Evolutionary conservation across 2,113 vertebrate genomes (phyloP).

Genomic region (Girardinichthys multiradiatus): DNA sequence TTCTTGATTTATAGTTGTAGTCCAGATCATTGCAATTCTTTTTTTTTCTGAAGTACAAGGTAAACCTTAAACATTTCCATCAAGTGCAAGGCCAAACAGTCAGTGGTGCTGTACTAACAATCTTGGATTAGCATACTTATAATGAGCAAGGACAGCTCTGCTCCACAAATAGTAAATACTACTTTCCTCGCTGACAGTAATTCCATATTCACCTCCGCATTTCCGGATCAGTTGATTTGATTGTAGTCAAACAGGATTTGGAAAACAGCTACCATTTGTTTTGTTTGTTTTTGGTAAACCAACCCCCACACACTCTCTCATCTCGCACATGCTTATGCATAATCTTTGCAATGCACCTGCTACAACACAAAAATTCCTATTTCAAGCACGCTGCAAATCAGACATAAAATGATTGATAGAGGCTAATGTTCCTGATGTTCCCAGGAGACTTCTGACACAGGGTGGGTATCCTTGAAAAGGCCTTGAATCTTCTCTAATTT

Average conservation of each 20-base stretch:
- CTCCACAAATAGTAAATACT: constrained; percentile 41
- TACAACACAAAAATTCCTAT: background rate
- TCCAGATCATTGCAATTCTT: background rate
- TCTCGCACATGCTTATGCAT: background rate
- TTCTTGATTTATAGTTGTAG: background rate
- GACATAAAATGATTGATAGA: background rate
- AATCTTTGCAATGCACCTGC: background rate
- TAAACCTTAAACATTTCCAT: background rate
- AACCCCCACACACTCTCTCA: background rate
- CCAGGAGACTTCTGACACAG: constrained; percentile 8
- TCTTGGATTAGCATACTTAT: constrained; percentile 42
- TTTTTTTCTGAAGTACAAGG: background rate
- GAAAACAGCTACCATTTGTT: constrained; percentile 38
- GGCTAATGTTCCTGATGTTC: constrained; percentile 13
- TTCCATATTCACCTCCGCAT: constrained; percentile 35
- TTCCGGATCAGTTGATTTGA: constrained; percentile 48
- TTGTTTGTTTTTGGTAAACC: background rate
- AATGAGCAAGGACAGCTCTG: constrained; percentile 27
- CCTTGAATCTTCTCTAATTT: constrained; percentile 53
- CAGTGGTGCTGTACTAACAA: constrained; percentile 8
- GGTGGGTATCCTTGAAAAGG: constrained; percentile 26
- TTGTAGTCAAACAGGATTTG: constrained; percentile 56
- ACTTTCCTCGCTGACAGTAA: constrained; percentile 43
- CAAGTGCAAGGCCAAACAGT: constrained; percentile 2
- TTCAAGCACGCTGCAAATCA: background rate